These are phyloP conservation scores for Salarias fasciatus DNA, from an alignment of 2,797 vertebrate species.

Conservation along the genomic window DNA sequence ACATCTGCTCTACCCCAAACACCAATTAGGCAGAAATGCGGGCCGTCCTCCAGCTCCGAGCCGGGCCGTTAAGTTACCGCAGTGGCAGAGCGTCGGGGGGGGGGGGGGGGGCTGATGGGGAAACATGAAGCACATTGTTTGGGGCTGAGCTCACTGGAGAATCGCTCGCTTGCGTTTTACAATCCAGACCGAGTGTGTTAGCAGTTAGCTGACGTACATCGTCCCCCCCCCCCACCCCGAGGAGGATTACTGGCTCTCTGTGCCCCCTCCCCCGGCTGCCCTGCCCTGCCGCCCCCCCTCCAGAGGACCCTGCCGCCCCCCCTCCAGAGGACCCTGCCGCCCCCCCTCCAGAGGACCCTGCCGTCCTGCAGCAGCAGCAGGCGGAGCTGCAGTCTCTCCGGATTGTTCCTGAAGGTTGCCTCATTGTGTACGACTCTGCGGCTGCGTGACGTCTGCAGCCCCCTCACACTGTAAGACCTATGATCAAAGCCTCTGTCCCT, in stretches of 20 bases:
- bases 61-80: slow-evolving; percentile 69
- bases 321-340: too few relatives aligned
- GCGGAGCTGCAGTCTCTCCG: background rate
- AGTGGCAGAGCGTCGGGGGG: slow-evolving; percentile 69
- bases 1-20: slow-evolving; percentile 65
- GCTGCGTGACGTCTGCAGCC: too few relatives aligned
- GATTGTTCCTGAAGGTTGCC: too few relatives aligned
- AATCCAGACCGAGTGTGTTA: slow-evolving; percentile 80
- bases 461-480: too few relatives aligned
- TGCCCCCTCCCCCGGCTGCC: slow-evolving; percentile 22
- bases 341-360: too few relatives aligned
- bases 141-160: slow-evolving; percentile 85
- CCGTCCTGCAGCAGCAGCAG: too few relatives aligned
- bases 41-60: slow-evolving; percentile 61
- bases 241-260: slow-evolving; percentile 53
- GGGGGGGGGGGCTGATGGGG: slow-evolving; percentile 77
- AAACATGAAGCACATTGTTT: slow-evolving; percentile 86
- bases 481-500: too few relatives aligned
- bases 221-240: slow-evolving; percentile 66
- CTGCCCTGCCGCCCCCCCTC: too few relatives aligned
- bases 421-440: too few relatives aligned
- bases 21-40: slow-evolving; percentile 71
- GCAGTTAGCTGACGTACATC: slow-evolving; percentile 80
- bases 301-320: too few relatives aligned
- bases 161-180: slow-evolving; percentile 80